A percentile compares a stretch with the other conserved stretches of the same genome.
Conservation (phyloP, 92 coral and sea anemone genomes). For the Nematostella vectensis region DNA sequence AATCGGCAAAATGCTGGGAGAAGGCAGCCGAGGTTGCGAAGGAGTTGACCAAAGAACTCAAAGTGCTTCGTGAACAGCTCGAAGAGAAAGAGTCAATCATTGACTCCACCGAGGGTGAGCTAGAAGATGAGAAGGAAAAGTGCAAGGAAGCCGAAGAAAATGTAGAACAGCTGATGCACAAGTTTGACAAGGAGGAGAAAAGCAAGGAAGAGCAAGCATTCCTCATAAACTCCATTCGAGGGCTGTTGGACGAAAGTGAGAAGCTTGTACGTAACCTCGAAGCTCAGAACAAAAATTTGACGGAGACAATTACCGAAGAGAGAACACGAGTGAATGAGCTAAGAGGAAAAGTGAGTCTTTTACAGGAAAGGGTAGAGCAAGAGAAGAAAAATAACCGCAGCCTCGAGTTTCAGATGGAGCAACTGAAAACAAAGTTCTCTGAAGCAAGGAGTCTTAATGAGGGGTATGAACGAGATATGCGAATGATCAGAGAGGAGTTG, state of each 20-base stretch:
- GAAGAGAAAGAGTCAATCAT: slow-evolving; percentile 40
- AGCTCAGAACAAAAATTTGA: slow-evolving; percentile 48
- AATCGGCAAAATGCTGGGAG: slow-evolving; percentile 59
- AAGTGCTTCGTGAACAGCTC: slow-evolving; percentile 49
- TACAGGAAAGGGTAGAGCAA: slow-evolving; percentile 45
- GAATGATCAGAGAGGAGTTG: slow-evolving; percentile 43
- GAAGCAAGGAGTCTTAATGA: slow-evolving; percentile 50
- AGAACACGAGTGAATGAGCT: slow-evolving; percentile 44
- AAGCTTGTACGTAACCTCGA: slow-evolving; percentile 60
- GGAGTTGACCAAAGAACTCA: slow-evolving; percentile 38
- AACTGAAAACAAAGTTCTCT: slow-evolving; percentile 34
- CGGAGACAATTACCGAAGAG: slow-evolving; percentile 48
- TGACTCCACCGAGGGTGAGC: slow-evolving; percentile 48
- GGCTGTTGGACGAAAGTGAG: slow-evolving; percentile 70
- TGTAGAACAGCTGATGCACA: slow-evolving; percentile 38
- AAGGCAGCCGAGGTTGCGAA: slow-evolving; percentile 51
- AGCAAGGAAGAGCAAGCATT: slow-evolving; percentile 52
- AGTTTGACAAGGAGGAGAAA: slow-evolving; percentile 44
- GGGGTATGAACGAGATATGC: slow-evolving; percentile 36
- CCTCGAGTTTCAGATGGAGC: slow-evolving; percentile 25
- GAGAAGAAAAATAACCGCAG: slow-evolving; percentile 43
- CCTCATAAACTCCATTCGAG: slow-evolving; percentile 40
- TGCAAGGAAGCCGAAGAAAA: slow-evolving; percentile 51
- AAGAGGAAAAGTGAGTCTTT: slow-evolving; percentile 45
- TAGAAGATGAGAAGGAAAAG: slow-evolving; percentile 40